phyloP scores from a whole-genome alignment of 1,140 invertebrate species.

The Aleiodes sp. region DNA sequence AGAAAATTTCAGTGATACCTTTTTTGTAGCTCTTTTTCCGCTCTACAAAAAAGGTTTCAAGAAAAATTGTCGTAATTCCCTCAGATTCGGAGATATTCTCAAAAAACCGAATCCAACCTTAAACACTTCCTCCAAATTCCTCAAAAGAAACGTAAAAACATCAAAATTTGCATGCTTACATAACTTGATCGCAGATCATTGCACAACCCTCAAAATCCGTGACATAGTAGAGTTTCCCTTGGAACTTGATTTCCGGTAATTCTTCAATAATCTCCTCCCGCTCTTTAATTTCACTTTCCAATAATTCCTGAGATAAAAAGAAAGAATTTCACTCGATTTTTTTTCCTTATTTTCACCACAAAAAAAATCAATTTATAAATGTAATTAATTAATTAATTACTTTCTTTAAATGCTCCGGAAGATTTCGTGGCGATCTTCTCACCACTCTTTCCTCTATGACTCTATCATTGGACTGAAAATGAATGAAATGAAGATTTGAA shows the following conservation, averaged over 20 bases:
- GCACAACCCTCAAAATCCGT: slow-evolving; percentile 67
- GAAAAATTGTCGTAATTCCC: too few species aligned
- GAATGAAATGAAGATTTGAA: background rate
- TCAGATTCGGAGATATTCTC: too few species aligned
- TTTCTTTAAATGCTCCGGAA: slow-evolving; percentile 2
- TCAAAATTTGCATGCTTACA: slow-evolving; percentile 59
- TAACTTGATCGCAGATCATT: slow-evolving; percentile 64
- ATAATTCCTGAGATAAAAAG: slow-evolving; percentile 6
- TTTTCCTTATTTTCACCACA: too few species aligned
- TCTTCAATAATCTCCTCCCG: background rate
- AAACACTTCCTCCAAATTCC: slow-evolving; percentile 26
- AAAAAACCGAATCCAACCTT: background rate
- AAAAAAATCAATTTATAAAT: too few species aligned
- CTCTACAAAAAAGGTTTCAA: background rate
- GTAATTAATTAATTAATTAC: background rate
- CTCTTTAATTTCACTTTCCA: slow-evolving; percentile 11
- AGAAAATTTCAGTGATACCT: too few species aligned
- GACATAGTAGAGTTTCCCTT: slow-evolving; percentile 65
- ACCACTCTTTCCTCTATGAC: slow-evolving; percentile 19
- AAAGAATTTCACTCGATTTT: too few species aligned
- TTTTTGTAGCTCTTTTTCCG: too few species aligned
- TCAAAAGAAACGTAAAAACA: background rate
- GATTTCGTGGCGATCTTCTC: slow-evolving; percentile 9
- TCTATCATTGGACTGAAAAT: slow-evolving; percentile 7
- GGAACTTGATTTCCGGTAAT: slow-evolving; percentile 62